phyloP scores from a whole-genome alignment of 2,888 invertebrate genomes.

The Chymomyza amoena region DNA sequence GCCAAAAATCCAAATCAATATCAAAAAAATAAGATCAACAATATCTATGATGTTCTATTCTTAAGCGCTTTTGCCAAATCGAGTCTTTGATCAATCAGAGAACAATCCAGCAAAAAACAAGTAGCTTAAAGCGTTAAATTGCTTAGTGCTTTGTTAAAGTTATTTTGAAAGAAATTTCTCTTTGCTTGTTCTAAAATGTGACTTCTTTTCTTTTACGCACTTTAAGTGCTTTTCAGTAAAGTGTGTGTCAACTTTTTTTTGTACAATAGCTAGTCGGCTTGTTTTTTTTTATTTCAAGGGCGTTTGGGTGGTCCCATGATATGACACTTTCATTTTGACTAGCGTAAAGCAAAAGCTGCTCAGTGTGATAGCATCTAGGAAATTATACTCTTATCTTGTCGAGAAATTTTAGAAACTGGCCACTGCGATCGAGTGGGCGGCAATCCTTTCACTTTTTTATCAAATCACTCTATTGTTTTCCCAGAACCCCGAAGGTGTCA shows the following conservation, averaged over 20 bases:
- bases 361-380: background rate
- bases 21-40: background rate
- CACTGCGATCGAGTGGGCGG: conserved; percentile 12
- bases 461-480: conserved; percentile 4
- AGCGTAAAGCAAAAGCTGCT: conserved; percentile 48
- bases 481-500: background rate
- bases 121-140: conserved; percentile 13
- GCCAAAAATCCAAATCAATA: background rate
- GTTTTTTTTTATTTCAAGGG: conserved; percentile 54
- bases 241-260: conserved; percentile 13
- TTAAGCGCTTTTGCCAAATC: background rate
- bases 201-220: conserved; percentile 2
- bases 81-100: background rate
- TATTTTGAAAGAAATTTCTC: conserved; percentile 46
- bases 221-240: conserved; percentile 35
- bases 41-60: background rate
- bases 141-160: conserved; percentile 1
- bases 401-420: conserved; percentile 10
- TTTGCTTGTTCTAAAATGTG: conserved; percentile 53
- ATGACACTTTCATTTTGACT: conserved; percentile 64
- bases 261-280: background rate
- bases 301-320: conserved; percentile 45
- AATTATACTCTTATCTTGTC: conserved; percentile 16
- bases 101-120: background rate
- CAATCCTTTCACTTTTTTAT: conserved; percentile 62